Evolutionary conservation across 92 coral and sea anemone genomes (phyloP).

Genomic region (Epizoanthus illoricatus): DNA sequence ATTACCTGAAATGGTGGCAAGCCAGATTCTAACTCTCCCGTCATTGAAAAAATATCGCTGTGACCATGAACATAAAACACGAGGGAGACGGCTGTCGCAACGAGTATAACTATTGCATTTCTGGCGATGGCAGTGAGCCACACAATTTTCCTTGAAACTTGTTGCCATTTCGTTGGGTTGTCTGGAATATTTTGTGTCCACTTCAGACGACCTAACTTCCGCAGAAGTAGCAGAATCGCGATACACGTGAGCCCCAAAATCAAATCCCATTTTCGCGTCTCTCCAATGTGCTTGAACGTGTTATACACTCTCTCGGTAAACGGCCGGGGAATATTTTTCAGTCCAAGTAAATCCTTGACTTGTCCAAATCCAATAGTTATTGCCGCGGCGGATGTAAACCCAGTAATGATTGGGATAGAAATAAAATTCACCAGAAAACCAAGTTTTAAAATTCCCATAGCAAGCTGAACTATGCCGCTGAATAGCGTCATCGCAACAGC

Average conservation of each 20-base stretch:
- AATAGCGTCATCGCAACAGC: conserved; percentile 74
- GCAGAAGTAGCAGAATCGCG: conserved; percentile 50
- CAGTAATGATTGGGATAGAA: conserved; percentile 88
- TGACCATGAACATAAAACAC: conserved; percentile 70
- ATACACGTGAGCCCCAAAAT: conserved; percentile 81
- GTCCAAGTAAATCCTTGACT: conserved; percentile 84
- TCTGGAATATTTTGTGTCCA: conserved; percentile 66
- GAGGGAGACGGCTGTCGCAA: conserved; percentile 71
- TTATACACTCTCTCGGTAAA: conserved; percentile 70
- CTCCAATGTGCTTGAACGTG: conserved; percentile 80
- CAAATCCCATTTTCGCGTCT: conserved; percentile 84
- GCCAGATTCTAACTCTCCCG: conserved; percentile 77
- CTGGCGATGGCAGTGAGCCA: conserved; percentile 82
- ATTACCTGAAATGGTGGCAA: conserved; percentile 87
- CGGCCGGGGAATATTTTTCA: conserved; percentile 78
- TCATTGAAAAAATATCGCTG: conserved; percentile 70
- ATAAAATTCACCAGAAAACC: conserved; percentile 94
- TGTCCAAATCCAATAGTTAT: conserved; percentile 93
- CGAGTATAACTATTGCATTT: conserved; percentile 75
- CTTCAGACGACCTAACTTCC: conserved; percentile 77
- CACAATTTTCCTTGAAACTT: conserved; percentile 69
- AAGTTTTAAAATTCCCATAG: conserved; percentile 89
- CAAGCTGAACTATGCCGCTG: conserved; percentile 78
- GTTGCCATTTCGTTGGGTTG: conserved; percentile 59
- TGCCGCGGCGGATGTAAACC: conserved; percentile 96